Percentiles rank a stretch among this genome's conserved stretches.
phyloP scores from a whole-genome alignment of 1,140 invertebrate species.

The Drosophila kikkawai region DNA sequence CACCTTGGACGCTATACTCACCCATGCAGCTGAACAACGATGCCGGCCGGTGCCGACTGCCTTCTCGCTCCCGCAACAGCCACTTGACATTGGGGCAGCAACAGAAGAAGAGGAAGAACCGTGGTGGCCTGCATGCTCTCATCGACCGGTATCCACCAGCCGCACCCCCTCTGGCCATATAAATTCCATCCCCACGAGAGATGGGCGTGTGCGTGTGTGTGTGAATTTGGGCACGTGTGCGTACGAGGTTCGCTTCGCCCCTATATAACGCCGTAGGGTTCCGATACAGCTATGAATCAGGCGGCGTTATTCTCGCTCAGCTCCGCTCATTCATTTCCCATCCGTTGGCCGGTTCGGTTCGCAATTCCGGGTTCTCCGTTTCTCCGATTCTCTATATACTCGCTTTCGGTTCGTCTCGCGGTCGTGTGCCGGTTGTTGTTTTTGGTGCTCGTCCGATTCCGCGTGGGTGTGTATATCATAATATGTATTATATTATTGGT shows the following conservation, averaged over 20 bases:
- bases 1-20: conserved; percentile 14
- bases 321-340: conserved; percentile 61
- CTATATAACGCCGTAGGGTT: conserved; percentile 47
- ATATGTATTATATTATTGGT: conserved; percentile 19
- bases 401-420: conserved; percentile 17
- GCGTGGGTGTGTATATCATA: conserved; percentile 48
- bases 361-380: conserved; percentile 22
- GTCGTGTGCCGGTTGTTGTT: conserved; percentile 47
- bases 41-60: conserved; percentile 61
- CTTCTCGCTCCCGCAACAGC: conserved; percentile 57
- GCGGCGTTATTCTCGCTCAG: conserved; percentile 46
- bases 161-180: conserved; percentile 8
- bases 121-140: conserved; percentile 31
- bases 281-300: conserved; percentile 65
- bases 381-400: conserved; percentile 10
- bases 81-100: conserved; percentile 70
- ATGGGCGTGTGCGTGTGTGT: neutral
- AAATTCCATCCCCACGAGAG: conserved; percentile 28
- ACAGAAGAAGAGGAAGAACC: conserved; percentile 19
- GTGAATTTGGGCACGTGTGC: conserved; percentile 25
- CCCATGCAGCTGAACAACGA: conserved; percentile 32
- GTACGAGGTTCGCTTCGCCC: conserved; percentile 26
- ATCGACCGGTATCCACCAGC: conserved; percentile 21
- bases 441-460: conserved; percentile 28
- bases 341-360: conserved; percentile 64